Base-by-base conservation (phyloP, 2,797 vertebrate genomes). In the Philypnodon macrostomus region DNA sequence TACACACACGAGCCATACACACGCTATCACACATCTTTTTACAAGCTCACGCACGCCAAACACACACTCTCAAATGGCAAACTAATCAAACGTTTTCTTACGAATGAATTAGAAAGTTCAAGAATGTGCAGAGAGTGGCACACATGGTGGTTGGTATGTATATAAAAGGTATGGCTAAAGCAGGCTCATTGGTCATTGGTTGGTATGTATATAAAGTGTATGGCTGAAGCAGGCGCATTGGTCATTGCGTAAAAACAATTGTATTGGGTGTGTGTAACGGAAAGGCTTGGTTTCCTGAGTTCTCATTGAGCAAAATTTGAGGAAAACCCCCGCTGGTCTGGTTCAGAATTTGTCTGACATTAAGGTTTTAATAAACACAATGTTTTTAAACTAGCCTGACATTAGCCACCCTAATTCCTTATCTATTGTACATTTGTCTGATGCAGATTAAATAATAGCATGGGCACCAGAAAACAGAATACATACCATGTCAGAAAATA, bases 281-380 rank as follows among this genome's bases (percentile, higher is more conserved):
- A 87, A 85, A 74, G 85, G 81, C 67, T 69, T 77, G 84, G 73
- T 53, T 85, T 86, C 81, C 84, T 80, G 73, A 49, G 52, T 69
- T 58, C 70, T 68, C 78, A 85, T 75, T 81, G 74, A 76, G 80
- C 76, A 75, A 77, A 75, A 48, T 82, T 56, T 66, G 16, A 79
- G 83, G 70, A 84, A 83, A 77, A 24, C 36, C 65, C 65, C 59
- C 74, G 38, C 32, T 40, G 41, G 31, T 68, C 53, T 74, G 38
- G 52, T 79, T 64, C 69, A 63, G 58, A 58, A 68, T 35, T 53
- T 75, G 55, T 73, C 53, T 52, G 51, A 55, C 61, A 61, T 67
- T 79, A 80, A 76, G 41, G 53, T 54, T 53, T 45, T 45, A 38
- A 72, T 63, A 72, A 72, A 76, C 34, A 47, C 73, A 39, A 73